Base-by-base conservation (phyloP, 2,888 invertebrate species). In the Neoascia interrupta region DNA sequence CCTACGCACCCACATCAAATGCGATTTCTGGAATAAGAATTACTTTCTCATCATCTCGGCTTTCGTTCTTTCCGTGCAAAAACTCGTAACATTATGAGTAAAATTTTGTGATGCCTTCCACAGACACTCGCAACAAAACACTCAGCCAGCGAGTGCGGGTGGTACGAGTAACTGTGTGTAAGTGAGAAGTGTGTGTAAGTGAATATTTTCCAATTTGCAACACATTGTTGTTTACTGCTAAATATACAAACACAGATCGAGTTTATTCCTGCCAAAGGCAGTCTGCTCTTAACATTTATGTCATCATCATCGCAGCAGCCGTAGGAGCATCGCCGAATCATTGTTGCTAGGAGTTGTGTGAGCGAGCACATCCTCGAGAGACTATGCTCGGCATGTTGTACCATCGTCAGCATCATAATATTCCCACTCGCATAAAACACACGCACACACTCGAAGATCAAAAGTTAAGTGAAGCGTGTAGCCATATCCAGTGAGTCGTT, bases 201-300 rank as follows among this genome's bases (percentile, higher is more conserved):
- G 63, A 63, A 75, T 70, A 64, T 58, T 76, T 76, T 76, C 66
- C 72, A 76, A 72, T 76, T 76, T 76, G 58, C 53, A 76, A 76
- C 60, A 76, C 76, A 72, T 72, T 76, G 72, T 72, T 72, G 76
- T 72, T 76, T 76, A 76, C 72, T 64, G 58, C 11, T 3, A 3
- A 6, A 28, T 63, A 51, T 43, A 58, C 18, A 70, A 58, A 63
- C 49, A 37, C 23, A 61, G 54, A 43, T 51, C 51, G 26, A 45
- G 70, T 56, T 39, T 47, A 37, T n/a, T 15, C 23, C 51, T 37
- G 58, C 16, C 60, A 60, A 68, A 49, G 60, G 49, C 56, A 54
- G 45, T 41, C 61, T n/a, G 47, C 39, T 49, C 28, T 49, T 37
- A 21, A 26, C 39, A 41, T 41, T 51, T 58, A 68, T 51, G 51